Conservation (phyloP, 2,797 vertebrate species). For the Sebastes matsubarae region DNA sequence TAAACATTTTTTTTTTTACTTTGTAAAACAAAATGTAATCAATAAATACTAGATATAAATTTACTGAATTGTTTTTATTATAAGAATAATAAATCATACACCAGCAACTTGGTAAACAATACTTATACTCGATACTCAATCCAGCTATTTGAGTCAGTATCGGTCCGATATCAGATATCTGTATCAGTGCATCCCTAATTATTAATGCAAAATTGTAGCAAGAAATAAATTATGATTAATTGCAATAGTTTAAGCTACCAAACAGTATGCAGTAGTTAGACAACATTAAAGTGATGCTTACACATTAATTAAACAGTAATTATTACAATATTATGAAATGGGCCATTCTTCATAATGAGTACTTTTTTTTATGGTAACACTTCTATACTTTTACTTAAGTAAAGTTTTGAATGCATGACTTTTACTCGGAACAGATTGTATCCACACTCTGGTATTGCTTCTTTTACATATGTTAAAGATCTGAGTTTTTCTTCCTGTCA, state of each 20-base stretch:
- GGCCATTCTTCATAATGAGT: too few species aligned
- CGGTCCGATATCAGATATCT: too few species aligned
- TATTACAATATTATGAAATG: neutral
- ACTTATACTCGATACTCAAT: rapidly evolving
- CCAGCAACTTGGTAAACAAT: too few species aligned
- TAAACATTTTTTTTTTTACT: too few species aligned
- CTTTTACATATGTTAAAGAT: neutral
- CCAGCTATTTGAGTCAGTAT: too few species aligned
- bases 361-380: neutral
- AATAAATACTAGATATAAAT: too few species aligned
- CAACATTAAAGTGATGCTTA: neutral
- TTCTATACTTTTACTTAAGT: neutral
- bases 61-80: too few species aligned
- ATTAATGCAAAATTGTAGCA: neutral
- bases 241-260: neutral
- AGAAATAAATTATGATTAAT: neutral
- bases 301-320: neutral
- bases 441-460: neutral
- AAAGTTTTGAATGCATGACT: neutral
- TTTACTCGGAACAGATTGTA: neutral
- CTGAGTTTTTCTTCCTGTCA: neutral
- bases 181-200: neutral
- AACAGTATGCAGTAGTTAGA: neutral
- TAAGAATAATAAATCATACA: too few species aligned
- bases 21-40: too few species aligned